These are phyloP conservation scores for Zoanthus gigantus DNA, from an alignment of 92 coral and sea anemone species.

Conservation along the genomic window DNA sequence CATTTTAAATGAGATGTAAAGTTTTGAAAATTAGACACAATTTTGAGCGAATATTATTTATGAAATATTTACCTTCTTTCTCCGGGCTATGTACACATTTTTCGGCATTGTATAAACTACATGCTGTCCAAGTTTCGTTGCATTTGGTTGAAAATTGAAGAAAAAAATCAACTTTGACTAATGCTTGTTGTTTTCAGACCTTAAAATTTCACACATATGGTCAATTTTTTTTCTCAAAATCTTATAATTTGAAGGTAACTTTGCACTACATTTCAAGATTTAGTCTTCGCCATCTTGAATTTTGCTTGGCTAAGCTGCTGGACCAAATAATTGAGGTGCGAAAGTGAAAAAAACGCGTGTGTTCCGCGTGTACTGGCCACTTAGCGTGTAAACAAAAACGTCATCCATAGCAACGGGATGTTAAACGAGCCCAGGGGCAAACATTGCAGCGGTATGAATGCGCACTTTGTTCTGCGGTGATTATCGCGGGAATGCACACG, in stretches of 20 bases:
- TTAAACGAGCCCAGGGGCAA: not conserved
- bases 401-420: not conserved
- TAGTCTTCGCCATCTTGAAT: constrained; percentile 11
- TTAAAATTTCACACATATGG: not conserved
- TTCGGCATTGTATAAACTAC: not conserved
- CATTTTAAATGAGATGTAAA: not conserved
- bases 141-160: not conserved
- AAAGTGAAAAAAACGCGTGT: not conserved
- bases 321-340: not conserved
- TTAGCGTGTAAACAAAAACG: not conserved
- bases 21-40: not conserved
- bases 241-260: not conserved
- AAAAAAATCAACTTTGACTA: not conserved
- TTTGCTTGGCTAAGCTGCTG: not conserved
- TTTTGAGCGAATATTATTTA: not conserved
- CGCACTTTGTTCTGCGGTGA: constrained; percentile 1
- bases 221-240: not conserved
- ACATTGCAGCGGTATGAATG: not conserved
- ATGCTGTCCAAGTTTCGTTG: not conserved
- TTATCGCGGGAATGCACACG: not conserved
- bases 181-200: not conserved
- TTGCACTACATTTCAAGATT: not conserved
- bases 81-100: not conserved
- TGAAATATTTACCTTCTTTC: not conserved
- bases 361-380: not conserved